These are phyloP conservation scores for Camponotus floridanus DNA, from an alignment of 1,140 invertebrate species.

Conservation along the genomic window DNA sequence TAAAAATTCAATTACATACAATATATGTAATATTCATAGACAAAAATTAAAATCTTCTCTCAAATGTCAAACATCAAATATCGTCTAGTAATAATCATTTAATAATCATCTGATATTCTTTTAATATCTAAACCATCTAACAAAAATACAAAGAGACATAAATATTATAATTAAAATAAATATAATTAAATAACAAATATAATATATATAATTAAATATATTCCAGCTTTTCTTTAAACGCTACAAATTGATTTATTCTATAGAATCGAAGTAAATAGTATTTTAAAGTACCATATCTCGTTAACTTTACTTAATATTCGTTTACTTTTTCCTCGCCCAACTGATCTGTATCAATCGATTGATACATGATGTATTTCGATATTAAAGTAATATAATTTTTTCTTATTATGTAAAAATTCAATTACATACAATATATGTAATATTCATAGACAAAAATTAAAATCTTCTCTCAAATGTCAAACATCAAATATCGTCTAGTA, in stretches of 20 bases:
- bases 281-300: background rate
- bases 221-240: background rate
- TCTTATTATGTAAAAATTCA: background rate
- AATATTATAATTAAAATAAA: too few relatives aligned
- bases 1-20: background rate
- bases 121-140: too few relatives aligned
- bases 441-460: background rate
- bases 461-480: background rate
- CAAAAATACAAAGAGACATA: too few relatives aligned
- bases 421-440: background rate
- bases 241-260: background rate
- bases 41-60: background rate
- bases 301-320: background rate
- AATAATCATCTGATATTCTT: background rate
- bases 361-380: background rate
- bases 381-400: background rate
- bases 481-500: background rate
- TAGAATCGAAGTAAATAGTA: background rate
- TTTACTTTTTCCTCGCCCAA: conserved; percentile 38
- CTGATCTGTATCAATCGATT: background rate
- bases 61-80: background rate
- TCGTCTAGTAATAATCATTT: background rate
- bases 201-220: background rate
- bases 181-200: too few relatives aligned
- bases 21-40: background rate